phyloP scores from a whole-genome alignment of 2,888 invertebrate species.

The Melanchra persicariae region DNA sequence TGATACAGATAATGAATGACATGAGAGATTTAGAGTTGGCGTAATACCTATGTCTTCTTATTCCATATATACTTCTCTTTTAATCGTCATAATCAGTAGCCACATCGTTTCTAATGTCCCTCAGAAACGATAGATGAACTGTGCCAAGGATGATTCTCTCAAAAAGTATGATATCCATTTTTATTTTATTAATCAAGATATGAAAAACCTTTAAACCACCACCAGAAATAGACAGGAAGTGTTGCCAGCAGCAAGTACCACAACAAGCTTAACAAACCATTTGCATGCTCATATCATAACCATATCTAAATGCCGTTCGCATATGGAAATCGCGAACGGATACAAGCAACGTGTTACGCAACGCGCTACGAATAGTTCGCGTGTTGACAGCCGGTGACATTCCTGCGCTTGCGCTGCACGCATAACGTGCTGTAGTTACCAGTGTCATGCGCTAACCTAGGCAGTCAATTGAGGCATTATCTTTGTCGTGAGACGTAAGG shows the following conservation, averaged over 20 bases:
- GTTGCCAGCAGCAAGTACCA: background rate
- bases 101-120: background rate
- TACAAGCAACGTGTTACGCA: constrained; percentile 56
- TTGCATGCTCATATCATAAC: constrained; percentile 37
- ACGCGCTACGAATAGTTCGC: constrained; percentile 45
- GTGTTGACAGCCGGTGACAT: constrained; percentile 57
- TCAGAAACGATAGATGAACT: background rate
- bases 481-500: constrained; percentile 4
- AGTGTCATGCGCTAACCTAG: constrained; percentile 51
- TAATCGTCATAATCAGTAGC: background rate
- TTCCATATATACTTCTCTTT: background rate
- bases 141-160: background rate
- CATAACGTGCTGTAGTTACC: constrained; percentile 53
- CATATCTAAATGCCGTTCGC: constrained; percentile 20
- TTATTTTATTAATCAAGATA: background rate
- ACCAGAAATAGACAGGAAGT: background rate
- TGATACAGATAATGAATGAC: too few relatives aligned
- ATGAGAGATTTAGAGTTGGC: too few relatives aligned
- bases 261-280: constrained; percentile 9
- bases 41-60: too few relatives aligned
- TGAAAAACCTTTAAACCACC: background rate
- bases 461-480: constrained; percentile 46
- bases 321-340: constrained; percentile 58
- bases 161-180: background rate
- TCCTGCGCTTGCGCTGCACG: constrained; percentile 55